Percentiles rank a stretch among this genome's conserved stretches.
These are phyloP conservation scores for Protosalanx chinensis DNA, from an alignment of 2,797 vertebrate species.

Conservation along the genomic window DNA sequence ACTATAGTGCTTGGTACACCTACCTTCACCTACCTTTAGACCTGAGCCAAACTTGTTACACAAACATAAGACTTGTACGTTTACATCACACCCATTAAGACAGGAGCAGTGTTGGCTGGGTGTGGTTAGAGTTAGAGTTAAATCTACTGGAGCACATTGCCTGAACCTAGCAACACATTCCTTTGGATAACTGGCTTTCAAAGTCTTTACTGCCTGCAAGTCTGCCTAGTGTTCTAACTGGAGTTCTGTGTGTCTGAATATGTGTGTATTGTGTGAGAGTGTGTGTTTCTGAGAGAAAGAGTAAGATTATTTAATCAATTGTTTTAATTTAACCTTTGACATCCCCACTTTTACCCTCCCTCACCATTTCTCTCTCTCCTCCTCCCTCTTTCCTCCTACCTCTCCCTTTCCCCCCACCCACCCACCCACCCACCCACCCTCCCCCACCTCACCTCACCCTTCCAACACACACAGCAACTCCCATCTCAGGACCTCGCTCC, in stretches of 20 bases:
- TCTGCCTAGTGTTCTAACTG: constrained; percentile 3
- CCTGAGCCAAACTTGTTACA: no score
- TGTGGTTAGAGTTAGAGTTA: neutral
- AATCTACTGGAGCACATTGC: neutral
- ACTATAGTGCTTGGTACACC: no score
- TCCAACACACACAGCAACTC: constrained; percentile 25
- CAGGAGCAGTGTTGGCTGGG: neutral
- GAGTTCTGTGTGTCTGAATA: constrained; percentile 13
- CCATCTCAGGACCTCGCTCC: constrained; percentile 3
- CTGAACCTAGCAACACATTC: neutral
- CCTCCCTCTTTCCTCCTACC: neutral
- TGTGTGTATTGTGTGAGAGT: constrained; percentile 11
- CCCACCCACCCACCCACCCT: neutral
- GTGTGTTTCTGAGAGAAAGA: constrained; percentile 12
- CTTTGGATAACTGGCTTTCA: neutral
- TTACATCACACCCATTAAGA: no score
- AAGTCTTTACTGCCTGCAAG: constrained; percentile 8
- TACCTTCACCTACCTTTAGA: no score
- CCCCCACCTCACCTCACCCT: neutral
- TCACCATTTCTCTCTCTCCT: neutral
- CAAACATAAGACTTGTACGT: no score
- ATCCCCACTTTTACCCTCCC: neutral
- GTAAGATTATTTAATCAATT: neutral
- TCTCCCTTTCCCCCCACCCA: neutral
- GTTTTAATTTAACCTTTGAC: no score